Evolutionary conservation across 2,888 invertebrate genomes (phyloP).

Genomic region (Nemotelus nigrinus): DNA sequence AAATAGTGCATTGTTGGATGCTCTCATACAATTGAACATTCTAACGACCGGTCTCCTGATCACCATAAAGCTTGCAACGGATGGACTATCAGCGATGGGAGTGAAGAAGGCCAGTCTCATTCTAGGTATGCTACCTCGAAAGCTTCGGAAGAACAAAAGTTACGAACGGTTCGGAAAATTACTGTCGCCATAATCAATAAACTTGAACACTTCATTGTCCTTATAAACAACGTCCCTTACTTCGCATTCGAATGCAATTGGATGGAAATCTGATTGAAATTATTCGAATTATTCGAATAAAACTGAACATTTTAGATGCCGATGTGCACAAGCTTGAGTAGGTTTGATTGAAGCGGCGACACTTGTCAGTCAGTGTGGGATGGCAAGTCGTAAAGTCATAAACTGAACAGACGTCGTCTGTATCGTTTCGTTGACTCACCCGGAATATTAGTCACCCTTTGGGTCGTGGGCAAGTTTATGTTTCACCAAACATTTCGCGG

Average conservation of each 20-base stretch:
- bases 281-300: no score
- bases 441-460: conserved; percentile 15
- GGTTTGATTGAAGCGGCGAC: no score
- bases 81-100: conserved; percentile 52
- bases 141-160: no score
- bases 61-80: conserved; percentile 52
- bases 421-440: conserved; percentile 18
- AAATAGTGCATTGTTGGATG: conserved; percentile 52
- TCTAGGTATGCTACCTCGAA: conserved; percentile 47
- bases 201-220: no score
- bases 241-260: no score
- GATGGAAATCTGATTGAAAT: no score
- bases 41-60: conserved; percentile 52
- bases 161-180: no score
- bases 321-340: no score
- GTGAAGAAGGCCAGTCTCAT: conserved; percentile 51
- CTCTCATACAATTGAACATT: conserved; percentile 51
- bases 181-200: no score
- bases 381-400: conserved; percentile 13
- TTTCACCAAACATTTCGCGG: not conserved
- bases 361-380: not conserved
- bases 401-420: conserved; percentile 24
- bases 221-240: no score
- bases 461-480: not conserved
- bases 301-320: no score